These are phyloP conservation scores for Papilio gigon DNA, from an alignment of 2,888 invertebrate species.

Conservation along the genomic window DNA sequence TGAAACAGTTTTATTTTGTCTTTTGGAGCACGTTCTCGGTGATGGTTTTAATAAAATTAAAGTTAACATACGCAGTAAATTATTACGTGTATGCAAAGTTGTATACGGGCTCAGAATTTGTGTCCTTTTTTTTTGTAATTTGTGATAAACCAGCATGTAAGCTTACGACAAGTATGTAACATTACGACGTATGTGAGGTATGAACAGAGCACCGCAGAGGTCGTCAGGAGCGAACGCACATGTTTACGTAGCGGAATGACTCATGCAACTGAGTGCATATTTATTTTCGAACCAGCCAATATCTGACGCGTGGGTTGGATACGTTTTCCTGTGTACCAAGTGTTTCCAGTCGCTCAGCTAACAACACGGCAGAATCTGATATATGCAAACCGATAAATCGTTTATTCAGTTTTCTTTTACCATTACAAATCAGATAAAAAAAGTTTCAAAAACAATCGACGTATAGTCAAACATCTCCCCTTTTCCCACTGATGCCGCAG, in stretches of 20 bases:
- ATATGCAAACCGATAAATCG: neutral
- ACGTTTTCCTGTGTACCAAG: slow-evolving; percentile 21
- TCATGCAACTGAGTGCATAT: slow-evolving; percentile 28
- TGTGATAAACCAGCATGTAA: neutral
- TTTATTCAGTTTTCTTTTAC: neutral
- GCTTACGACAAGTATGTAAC: neutral
- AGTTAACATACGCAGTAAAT: no score
- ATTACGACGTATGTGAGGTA: slow-evolving; percentile 6
- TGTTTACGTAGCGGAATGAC: slow-evolving; percentile 17
- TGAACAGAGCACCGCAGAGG: slow-evolving; percentile 28
- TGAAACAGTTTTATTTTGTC: no score
- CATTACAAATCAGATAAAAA: no score
- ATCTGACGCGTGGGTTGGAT: slow-evolving; percentile 5
- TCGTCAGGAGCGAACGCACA: slow-evolving; percentile 17
- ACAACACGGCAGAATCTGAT: neutral
- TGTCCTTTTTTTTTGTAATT: neutral
- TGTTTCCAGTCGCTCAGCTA: slow-evolving; percentile 1
- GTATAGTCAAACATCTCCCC: no score
- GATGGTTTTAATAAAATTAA: no score
- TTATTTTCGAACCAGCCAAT: slow-evolving; percentile 26
- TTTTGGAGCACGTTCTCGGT: no score
- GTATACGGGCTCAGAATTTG: neutral
- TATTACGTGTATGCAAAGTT: neutral
- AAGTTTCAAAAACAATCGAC: no score
- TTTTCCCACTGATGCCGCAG: no score